A percentile compares a stretch with the other conserved stretches of the same genome.
phyloP scores from a whole-genome alignment of 2,888 invertebrate species.

The Desoria tigrina region DNA sequence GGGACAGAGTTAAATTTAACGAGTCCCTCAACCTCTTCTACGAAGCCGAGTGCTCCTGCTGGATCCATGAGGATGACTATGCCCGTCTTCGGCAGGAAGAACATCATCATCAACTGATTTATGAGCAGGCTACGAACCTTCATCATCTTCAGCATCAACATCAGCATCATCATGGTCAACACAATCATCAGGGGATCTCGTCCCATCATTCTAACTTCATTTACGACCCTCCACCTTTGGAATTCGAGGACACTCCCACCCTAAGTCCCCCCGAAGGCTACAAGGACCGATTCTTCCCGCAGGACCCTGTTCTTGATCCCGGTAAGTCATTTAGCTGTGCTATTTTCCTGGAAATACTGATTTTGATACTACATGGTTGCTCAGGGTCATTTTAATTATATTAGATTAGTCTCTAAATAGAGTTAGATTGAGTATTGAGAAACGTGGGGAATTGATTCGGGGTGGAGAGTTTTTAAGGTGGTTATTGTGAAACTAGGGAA shows the following conservation, averaged over 20 bases:
- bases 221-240: slow-evolving; percentile 65
- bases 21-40: slow-evolving; percentile 88
- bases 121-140: slow-evolving; percentile 37
- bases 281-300: slow-evolving; percentile 65
- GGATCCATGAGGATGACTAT: slow-evolving; percentile 83
- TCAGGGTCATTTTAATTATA: neutral
- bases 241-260: slow-evolving; percentile 78
- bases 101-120: slow-evolving; percentile 59
- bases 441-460: no score
- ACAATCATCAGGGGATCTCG: slow-evolving; percentile 35
- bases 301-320: slow-evolving; percentile 45
- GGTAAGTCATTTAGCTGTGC: slow-evolving; percentile 42
- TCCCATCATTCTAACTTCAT: slow-evolving; percentile 40
- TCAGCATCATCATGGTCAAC: slow-evolving; percentile 49
- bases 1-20: slow-evolving; percentile 78
- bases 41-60: slow-evolving; percentile 87
- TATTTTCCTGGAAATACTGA: slow-evolving; percentile 1
- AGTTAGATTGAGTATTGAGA: no score
- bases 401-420: no score
- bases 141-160: slow-evolving; percentile 54
- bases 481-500: no score
- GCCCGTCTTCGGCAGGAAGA: slow-evolving; percentile 68
- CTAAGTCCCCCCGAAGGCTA: slow-evolving; percentile 89
- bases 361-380: neutral
- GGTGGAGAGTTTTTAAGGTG: no score